A percentile compares a stretch with the other conserved stretches of the same genome.
Evolutionary conservation across 2,113 vertebrate genomes (phyloP).

Genomic region (Amblyornis subalaris): DNA sequence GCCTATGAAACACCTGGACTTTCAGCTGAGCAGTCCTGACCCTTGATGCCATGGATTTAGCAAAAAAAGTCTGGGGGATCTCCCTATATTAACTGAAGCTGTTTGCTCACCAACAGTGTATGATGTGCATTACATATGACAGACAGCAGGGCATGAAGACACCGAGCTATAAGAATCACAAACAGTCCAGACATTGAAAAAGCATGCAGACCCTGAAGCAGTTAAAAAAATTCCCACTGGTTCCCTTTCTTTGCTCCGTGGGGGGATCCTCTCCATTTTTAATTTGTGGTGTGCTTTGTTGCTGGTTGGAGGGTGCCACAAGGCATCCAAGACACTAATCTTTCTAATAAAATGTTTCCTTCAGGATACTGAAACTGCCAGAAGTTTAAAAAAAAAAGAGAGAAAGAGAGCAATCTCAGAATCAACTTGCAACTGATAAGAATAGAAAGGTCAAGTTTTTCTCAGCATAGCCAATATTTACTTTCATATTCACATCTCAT

Average conservation of each 20-base stretch:
- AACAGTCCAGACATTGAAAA: constrained; percentile 1
- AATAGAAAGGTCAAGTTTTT: constrained; percentile 49
- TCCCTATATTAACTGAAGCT: neutral
- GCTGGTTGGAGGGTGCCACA: neutral
- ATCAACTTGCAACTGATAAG: constrained; percentile 23
- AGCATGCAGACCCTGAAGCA: neutral
- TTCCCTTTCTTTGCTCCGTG: constrained; percentile 5
- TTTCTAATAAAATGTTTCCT: constrained; percentile 41
- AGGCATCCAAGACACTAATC: neutral
- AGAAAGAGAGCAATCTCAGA: constrained; percentile 18
- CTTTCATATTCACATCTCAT: constrained; percentile 54
- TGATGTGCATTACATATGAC: neutral
- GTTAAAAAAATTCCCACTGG: neutral
- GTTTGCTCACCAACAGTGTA: neutral
- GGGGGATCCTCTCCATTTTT: neutral
- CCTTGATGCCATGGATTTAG: neutral
- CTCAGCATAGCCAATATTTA: neutral
- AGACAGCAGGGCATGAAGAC: constrained; percentile 34
- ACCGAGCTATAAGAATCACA: neutral
- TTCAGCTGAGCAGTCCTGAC: neutral
- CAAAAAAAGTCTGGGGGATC: neutral
- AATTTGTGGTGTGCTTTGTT: constrained; percentile 36
- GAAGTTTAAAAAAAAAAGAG: neutral
- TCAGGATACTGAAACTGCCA: neutral
- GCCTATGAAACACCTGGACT: neutral